Conservation (phyloP, 2,113 vertebrate genomes). For the Scytalopus superciliaris region DNA sequence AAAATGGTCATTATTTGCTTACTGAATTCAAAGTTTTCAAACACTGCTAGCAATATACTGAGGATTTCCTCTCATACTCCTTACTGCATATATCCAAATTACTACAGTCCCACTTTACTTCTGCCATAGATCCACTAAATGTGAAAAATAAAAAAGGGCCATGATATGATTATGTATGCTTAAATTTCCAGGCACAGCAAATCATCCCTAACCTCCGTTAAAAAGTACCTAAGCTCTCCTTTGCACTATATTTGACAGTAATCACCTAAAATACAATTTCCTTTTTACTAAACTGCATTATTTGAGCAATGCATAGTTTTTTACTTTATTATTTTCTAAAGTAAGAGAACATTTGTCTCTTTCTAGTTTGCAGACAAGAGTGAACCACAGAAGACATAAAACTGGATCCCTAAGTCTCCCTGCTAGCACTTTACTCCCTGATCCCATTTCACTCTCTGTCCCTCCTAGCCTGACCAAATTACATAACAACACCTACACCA, state of each 20-base stretch:
- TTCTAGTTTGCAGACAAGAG: neutral
- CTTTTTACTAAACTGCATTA: neutral
- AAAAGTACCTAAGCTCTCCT: neutral
- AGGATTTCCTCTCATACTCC: neutral
- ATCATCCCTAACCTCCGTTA: neutral
- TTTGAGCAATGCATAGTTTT: neutral
- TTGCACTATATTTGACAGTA: neutral
- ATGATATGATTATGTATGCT: rapidly evolving
- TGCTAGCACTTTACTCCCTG: neutral
- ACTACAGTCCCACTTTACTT: neutral
- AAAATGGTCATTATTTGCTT: neutral
- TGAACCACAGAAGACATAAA: neutral
- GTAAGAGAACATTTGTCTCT: neutral
- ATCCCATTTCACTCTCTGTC: neutral
- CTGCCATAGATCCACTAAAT: neutral
- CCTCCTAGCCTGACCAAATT: neutral
- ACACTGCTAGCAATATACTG: neutral
- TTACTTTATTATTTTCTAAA: neutral
- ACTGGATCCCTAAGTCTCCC: neutral
- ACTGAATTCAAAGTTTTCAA: neutral
- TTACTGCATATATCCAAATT: neutral
- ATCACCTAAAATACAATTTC: neutral
- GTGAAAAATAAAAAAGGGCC: neutral
- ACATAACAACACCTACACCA: neutral
- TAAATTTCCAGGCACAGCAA: neutral